Conservation (phyloP, 2,888 invertebrate species). For the Stegana nigrithorax region DNA sequence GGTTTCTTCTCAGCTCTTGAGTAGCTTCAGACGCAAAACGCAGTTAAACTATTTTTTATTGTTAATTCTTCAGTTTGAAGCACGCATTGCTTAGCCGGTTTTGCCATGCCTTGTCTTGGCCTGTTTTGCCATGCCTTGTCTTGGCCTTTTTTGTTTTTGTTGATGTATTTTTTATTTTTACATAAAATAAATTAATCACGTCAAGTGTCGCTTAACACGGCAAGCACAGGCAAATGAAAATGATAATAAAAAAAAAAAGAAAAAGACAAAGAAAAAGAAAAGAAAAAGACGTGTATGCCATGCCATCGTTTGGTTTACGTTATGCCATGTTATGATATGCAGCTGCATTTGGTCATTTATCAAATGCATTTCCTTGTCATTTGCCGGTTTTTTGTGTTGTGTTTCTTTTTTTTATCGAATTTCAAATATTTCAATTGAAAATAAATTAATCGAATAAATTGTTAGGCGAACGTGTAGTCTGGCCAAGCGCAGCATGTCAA, state of each 20-base stretch:
- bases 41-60: neutral
- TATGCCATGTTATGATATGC: neutral
- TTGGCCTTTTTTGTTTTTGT: neutral
- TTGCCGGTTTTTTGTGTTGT: no score
- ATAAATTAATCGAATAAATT: constrained; percentile 8
- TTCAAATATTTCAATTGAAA: constrained; percentile 6
- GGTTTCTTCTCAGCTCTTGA: neutral
- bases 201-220: neutral
- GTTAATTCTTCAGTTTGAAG: no score
- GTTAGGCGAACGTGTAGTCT: neutral
- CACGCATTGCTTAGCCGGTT: no score
- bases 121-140: neutral
- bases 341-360: constrained; percentile 13
- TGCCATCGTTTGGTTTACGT: no score
- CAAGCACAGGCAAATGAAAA: neutral
- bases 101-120: neutral
- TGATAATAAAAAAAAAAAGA: neutral
- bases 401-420: neutral
- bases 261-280: neutral
- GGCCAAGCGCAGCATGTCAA: neutral
- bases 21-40: no score
- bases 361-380: constrained; percentile 8
- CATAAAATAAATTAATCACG: constrained; percentile 16
- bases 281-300: neutral
- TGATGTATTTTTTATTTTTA: constrained; percentile 11